Evolutionary conservation across 2,888 invertebrate genomes (phyloP), one percentile per base, ranked within the genome.

Genomic region (Andrena fulva): DNA sequence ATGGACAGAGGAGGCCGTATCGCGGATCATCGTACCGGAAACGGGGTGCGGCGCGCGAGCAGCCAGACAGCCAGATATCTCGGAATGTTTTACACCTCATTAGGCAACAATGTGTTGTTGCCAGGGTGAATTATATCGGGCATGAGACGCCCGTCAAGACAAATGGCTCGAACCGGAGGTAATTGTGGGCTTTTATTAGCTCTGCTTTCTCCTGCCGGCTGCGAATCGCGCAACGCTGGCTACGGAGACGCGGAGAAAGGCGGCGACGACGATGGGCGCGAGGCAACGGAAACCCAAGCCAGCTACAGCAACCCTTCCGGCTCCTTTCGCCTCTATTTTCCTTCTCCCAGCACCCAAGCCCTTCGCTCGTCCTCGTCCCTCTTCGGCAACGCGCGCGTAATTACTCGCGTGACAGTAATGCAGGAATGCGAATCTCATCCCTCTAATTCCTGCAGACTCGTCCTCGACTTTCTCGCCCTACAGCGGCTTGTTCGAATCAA

Each of bases 171-270:
- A 93, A 92, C 93, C 92, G 93, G 93, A 93, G 94, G 94, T 93
- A 94, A 94, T 94, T 93, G 93, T 91, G 93, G 93, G 93, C 93
- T 94, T 94, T 94, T 94, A 94, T 94, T 94, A 93, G 94, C 92
- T 92, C 90, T 91, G 91, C 92, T 91, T 93, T 92, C 92, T 89
- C 89, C 77, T 63, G 76, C 79, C 87, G 89, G 87, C 89, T 89
- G 89, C 76, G 78, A 88, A 88, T 88, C 89, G 88, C 87, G 86
- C 89, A 89, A 78, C 84, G 82, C 64, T 79, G 72, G 20, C 56
- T 83, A 54, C 64, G 73, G 80, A 85, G 87, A 89, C 82, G 84
- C 67, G 80, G 72, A 83, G 56, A 27, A 56, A 54, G 80, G 68
- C 74, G 71, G 80, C 76, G 79, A 80, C 87, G 79, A 80, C 69